Percentiles rank a stretch among this genome's conserved stretches.
These are phyloP conservation scores for Eulithis prunata DNA, from an alignment of 2,888 invertebrate species.

Conservation along the genomic window DNA sequence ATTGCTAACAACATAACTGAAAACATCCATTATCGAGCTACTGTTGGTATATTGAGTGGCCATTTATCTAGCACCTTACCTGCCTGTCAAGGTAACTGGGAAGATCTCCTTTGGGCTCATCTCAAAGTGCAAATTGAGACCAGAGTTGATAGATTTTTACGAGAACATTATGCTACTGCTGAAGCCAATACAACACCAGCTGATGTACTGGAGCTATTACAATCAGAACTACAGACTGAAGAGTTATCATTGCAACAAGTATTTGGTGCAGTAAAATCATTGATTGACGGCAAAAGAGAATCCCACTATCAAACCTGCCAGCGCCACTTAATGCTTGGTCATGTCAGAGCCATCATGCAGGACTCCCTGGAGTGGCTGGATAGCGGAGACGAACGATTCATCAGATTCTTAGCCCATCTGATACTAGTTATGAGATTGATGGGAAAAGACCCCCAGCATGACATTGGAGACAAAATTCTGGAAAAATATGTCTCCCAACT, in stretches of 20 bases:
- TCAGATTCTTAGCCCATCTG: conserved; percentile 94
- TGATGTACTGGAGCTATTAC: conserved; percentile 72
- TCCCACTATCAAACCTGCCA: conserved; percentile 91
- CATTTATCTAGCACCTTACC: conserved; percentile 90
- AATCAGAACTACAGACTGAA: conserved; percentile 66
- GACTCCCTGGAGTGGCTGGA: conserved; percentile 88
- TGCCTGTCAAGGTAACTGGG: conserved; percentile 91
- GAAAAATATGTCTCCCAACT: conserved; percentile 89
- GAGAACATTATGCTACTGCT: conserved; percentile 76
- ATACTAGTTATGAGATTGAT: conserved; percentile 92
- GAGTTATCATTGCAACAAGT: conserved; percentile 73
- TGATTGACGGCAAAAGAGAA: conserved; percentile 84
- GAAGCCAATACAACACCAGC: conserved; percentile 73
- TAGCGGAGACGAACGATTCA: conserved; percentile 80
- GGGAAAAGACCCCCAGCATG: conserved; percentile 88
- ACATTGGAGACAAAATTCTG: conserved; percentile 89
- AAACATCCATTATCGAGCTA: conserved; percentile 85
- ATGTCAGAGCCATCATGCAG: conserved; percentile 89
- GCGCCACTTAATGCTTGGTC: conserved; percentile 93
- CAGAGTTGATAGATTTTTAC: conserved; percentile 88
- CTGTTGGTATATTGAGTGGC: conserved; percentile 92
- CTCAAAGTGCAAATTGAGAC: conserved; percentile 92
- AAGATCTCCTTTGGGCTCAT: conserved; percentile 96
- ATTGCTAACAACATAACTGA: conserved; percentile 84
- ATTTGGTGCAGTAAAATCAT: conserved; percentile 73